A percentile compares a stretch with the other conserved stretches of the same genome.
phyloP scores from a whole-genome alignment of 2,113 vertebrate genomes.

The Urocolius indicus region DNA sequence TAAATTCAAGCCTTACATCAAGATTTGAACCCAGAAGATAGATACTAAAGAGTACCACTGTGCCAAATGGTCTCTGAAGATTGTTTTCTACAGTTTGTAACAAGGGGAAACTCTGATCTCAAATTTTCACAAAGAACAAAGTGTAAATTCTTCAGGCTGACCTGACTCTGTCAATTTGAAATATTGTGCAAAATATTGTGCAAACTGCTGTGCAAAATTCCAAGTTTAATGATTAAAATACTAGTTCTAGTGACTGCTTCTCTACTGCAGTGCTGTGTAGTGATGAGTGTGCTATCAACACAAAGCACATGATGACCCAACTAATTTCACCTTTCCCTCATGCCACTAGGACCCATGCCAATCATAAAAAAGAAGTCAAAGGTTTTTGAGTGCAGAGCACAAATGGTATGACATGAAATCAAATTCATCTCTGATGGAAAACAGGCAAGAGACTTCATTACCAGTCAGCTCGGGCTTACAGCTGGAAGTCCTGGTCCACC shows the following conservation, averaged over 20 bases:
- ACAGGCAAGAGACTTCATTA: not conserved
- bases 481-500: not conserved
- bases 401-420: not conserved
- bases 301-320: not conserved
- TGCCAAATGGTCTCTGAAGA: not conserved
- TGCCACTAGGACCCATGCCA: not conserved
- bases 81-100: not conserved
- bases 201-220: not conserved
- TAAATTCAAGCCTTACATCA: not conserved
- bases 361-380: not conserved
- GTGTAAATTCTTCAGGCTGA: not conserved
- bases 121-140: not conserved
- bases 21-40: not conserved
- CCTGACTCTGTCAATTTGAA: not conserved
- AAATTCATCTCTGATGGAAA: not conserved
- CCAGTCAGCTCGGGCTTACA: not conserved
- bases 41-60: not conserved
- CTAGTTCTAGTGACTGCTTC: not conserved
- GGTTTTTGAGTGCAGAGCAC: not conserved
- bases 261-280: not conserved
- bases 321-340: not conserved
- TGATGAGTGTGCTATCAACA: not conserved
- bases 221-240: not conserved
- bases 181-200: too few relatives aligned
- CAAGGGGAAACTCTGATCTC: not conserved